Conservation (phyloP, 2,888 invertebrate species). For the Myopa tessellatipennis region DNA sequence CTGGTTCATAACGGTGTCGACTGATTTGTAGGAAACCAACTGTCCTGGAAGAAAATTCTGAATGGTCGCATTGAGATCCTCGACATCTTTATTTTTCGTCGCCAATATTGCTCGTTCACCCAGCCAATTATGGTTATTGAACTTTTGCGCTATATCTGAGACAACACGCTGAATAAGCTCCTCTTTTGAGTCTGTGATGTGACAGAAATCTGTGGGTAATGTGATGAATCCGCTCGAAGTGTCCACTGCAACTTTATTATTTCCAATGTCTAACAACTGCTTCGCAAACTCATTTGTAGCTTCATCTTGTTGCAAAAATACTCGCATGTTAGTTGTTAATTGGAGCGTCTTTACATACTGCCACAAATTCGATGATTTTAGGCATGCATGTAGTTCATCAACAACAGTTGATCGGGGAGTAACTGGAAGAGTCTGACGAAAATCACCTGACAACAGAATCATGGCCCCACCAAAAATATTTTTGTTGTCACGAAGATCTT, state of each 20-base stretch:
- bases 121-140: too few relatives aligned
- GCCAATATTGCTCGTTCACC: too few relatives aligned
- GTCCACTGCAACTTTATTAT: slow-evolving; percentile 29
- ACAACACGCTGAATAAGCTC: too few relatives aligned
- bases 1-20: too few relatives aligned
- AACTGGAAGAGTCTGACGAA: slow-evolving; percentile 41
- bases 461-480: slow-evolving; percentile 32
- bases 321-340: slow-evolving; percentile 15
- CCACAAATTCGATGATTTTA: slow-evolving; percentile 42
- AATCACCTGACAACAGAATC: slow-evolving; percentile 41
- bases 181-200: too few relatives aligned
- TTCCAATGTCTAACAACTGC: slow-evolving; percentile 15
- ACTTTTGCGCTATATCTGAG: too few relatives aligned
- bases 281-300: slow-evolving; percentile 11
- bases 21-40: too few relatives aligned
- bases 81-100: too few relatives aligned
- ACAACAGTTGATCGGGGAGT: background rate
- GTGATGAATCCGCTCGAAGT: slow-evolving; percentile 46
- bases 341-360: slow-evolving; percentile 18
- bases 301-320: slow-evolving; percentile 7
- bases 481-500: slow-evolving; percentile 9
- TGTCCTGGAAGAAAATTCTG: too few relatives aligned
- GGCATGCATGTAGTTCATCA: slow-evolving; percentile 40
- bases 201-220: slow-evolving; percentile 45
- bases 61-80: too few relatives aligned